Evolutionary conservation across 2,113 vertebrate species (phyloP).

Genomic region (Nesoenas mayeri): DNA sequence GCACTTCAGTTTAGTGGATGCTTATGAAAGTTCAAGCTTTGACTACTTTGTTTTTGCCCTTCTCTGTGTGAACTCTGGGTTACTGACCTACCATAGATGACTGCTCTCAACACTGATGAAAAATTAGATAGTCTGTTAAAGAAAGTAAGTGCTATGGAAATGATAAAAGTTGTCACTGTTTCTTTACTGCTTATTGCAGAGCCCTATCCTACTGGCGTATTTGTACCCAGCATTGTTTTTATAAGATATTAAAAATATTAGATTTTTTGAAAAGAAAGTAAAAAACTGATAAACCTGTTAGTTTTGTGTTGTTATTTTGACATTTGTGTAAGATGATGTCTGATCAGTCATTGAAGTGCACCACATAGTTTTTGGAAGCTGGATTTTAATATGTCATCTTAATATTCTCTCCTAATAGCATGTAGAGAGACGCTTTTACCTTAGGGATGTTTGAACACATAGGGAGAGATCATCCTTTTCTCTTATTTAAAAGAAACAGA

Average conservation of each 20-base stretch:
- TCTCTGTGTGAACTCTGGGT: neutral
- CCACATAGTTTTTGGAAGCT: neutral
- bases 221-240: neutral
- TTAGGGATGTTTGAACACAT: accelerated
- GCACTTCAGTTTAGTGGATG: neutral
- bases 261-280: neutral
- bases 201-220: neutral
- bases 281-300: neutral
- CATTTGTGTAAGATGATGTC: neutral
- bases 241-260: neutral
- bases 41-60: neutral
- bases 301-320: neutral
- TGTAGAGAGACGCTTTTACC: neutral
- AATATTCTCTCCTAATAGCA: neutral
- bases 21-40: neutral
- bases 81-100: neutral
- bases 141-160: neutral
- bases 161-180: neutral
- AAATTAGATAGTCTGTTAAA: neutral
- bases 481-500: neutral
- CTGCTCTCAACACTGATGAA: neutral
- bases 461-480: neutral
- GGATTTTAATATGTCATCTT: neutral
- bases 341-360: neutral
- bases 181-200: neutral